Base-by-base conservation (phyloP, 2,113 vertebrate genomes). In the Varanus komodoensis region DNA sequence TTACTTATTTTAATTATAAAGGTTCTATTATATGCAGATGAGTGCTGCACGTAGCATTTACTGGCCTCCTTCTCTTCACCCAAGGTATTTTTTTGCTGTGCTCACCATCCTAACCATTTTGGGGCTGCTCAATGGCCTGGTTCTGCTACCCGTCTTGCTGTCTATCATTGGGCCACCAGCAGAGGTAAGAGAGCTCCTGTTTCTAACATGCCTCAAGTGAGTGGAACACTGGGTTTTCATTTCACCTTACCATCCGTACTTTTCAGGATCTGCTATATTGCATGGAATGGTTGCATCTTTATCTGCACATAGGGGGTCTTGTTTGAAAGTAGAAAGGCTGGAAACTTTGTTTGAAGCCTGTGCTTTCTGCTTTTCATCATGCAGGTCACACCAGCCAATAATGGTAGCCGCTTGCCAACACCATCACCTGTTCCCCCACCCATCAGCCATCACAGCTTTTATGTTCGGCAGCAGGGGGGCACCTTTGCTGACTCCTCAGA, bases 71-170 rank as follows among this genome's bases (percentile, higher is more conserved):
- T 89, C 44, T 87, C 2, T 2, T 44, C 57, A 21, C 17, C 82
- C 4, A 21, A 99, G 99, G 96, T 99, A 99, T 95, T 99, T 99
- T 96, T 99, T 99, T 52, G 97, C 99, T 0, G 99, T 99, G 89
- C 96, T 99, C 92, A 98, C 98, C 32, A 98, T 99, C 90, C 97
- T 99, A 95, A 99, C 99, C 0, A 94, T 99, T 88, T 84, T 99
- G 97, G 99, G 99, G 29, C 97, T 99, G 92, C 98, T 99, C 86
- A 99, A 99, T 0, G 99, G 99, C 34, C 96, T 99, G 50, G 98
- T 99, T 73, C 97, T 99, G 89, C 98, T 99, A 86, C 99, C 99
- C 0, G 99, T 99, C 86, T 96, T 99, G 86, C 98, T 99, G 64
- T 99, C 99, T 0, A 89, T 99, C 94, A 97, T 99, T 1, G 99